phyloP scores from a whole-genome alignment of 2,113 vertebrate genomes.

The Malurus elegans region DNA sequence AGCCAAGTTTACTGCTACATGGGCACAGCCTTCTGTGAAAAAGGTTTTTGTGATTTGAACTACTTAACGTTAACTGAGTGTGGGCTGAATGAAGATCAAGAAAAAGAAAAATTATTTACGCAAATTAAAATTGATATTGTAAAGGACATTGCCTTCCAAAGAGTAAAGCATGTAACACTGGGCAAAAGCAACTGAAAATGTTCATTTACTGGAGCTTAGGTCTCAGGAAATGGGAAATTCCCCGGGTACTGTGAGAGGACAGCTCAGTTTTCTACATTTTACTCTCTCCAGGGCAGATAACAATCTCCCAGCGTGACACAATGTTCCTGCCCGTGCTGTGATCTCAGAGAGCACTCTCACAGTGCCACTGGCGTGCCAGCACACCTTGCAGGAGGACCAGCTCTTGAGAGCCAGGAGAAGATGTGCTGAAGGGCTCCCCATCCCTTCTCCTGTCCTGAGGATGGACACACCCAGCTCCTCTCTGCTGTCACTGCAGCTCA shows the following conservation, averaged over 20 bases:
- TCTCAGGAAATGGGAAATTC: not conserved
- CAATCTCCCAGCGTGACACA: not conserved
- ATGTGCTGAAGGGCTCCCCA: not conserved
- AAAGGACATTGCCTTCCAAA: not conserved
- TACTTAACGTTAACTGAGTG: not conserved
- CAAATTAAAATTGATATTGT: not conserved
- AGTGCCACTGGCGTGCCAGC: not conserved
- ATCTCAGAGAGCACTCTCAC: not conserved
- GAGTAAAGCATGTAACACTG: fast-evolving
- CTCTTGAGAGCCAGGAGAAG: not conserved
- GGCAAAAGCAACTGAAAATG: not conserved
- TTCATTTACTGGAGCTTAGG: not conserved
- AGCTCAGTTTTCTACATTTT: not conserved
- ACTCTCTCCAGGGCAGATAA: not conserved
- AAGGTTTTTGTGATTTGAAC: conserved; percentile 11
- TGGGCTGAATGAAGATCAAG: not conserved
- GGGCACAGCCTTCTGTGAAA: not conserved
- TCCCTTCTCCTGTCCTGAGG: not conserved
- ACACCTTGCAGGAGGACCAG: not conserved
- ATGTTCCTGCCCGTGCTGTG: not conserved
- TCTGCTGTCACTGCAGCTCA: not conserved
- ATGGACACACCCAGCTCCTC: not conserved
- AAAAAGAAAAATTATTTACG: not conserved
- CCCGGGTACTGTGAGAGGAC: not conserved
- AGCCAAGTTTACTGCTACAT: not conserved